Percentiles rank a stretch among this genome's conserved stretches.
These are phyloP conservation scores for Anodontia alba DNA, from an alignment of 2,888 invertebrate species.

Conservation along the genomic window DNA sequence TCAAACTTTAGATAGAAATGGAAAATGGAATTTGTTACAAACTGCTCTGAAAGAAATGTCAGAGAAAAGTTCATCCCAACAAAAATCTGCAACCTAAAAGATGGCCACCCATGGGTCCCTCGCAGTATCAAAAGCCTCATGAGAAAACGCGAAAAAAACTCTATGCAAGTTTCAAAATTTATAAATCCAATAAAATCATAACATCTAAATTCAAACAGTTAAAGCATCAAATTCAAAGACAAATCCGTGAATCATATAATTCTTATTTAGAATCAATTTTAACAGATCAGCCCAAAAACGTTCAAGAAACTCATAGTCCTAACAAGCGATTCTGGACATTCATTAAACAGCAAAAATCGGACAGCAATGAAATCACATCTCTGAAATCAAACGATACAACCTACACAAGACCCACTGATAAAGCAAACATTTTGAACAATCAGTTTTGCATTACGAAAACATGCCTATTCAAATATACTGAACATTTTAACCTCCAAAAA, in stretches of 20 bases:
- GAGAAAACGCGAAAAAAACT: background rate
- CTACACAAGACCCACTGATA: background rate
- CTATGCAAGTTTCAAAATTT: background rate
- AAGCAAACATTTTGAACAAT: background rate
- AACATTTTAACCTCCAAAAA: too few species aligned
- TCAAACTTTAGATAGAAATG: too few species aligned
- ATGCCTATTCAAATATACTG: too few species aligned
- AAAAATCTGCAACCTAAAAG: too few species aligned
- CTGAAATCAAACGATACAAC: background rate
- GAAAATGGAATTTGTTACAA: too few species aligned
- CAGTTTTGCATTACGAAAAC: too few species aligned
- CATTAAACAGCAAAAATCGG: background rate
- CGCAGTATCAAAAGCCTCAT: background rate
- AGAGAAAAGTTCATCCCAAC: too few species aligned
- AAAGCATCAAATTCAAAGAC: background rate
- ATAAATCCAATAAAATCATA: background rate
- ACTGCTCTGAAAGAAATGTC: too few species aligned
- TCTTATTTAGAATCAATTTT: background rate
- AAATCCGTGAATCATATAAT: background rate
- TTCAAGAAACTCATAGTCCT: background rate
- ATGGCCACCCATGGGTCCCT: too few species aligned
- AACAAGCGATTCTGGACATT: background rate
- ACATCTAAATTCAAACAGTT: background rate
- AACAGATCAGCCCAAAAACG: background rate
- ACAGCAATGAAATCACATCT: background rate